Evolutionary conservation across 1,140 invertebrate genomes (phyloP).

Genomic region (Caenorhabditis tropicalis): DNA sequence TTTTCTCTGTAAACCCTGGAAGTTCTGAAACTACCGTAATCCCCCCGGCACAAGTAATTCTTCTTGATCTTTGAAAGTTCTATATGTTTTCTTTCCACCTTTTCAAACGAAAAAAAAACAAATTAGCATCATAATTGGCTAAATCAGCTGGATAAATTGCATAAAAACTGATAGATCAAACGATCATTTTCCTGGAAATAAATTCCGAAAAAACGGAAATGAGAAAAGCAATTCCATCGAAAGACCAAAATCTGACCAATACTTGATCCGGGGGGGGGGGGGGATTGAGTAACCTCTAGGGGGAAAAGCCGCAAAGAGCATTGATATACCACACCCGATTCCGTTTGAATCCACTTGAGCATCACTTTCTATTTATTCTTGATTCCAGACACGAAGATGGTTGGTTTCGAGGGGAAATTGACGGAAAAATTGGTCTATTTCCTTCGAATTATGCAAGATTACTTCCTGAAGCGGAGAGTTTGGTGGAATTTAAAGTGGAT

Average conservation of each 20-base stretch:
- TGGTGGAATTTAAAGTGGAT: background rate
- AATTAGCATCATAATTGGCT: slow-evolving; percentile 9
- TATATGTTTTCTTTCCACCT: background rate
- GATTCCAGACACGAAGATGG: slow-evolving; percentile 20
- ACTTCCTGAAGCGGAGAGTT: background rate
- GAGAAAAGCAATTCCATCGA: background rate
- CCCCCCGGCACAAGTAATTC: background rate
- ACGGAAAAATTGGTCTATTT: slow-evolving; percentile 1
- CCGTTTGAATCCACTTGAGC: background rate
- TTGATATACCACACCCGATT: background rate
- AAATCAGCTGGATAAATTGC: background rate
- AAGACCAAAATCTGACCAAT: slow-evolving; percentile 22
- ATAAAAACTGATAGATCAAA: background rate
- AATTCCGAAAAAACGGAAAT: background rate
- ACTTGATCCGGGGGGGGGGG: too few relatives aligned
- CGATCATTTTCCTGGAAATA: background rate
- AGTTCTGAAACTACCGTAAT: background rate
- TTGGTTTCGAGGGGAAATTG: background rate
- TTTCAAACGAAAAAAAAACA: background rate
- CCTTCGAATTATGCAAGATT: slow-evolving; percentile 4
- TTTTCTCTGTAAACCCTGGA: too few relatives aligned
- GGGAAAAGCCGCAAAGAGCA: background rate
- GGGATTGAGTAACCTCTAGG: background rate
- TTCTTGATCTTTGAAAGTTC: background rate
- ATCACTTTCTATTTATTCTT: background rate